phyloP scores from a whole-genome alignment of 2,113 vertebrate genomes.

The Canis aureus region DNA sequence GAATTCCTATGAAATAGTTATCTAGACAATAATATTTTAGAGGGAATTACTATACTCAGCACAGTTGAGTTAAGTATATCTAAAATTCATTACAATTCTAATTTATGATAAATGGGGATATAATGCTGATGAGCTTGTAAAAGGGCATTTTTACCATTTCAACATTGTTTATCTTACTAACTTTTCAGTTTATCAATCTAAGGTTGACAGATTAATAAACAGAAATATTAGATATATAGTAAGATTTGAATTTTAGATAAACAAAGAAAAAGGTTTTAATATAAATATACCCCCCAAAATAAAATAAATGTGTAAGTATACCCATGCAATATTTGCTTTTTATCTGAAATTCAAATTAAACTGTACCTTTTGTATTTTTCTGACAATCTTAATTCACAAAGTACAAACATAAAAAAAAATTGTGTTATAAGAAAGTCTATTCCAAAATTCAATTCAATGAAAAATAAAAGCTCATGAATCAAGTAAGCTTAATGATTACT shows the following conservation, averaged over 20 bases:
- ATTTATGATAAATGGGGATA: background rate
- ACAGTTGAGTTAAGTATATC: background rate
- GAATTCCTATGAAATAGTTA: background rate
- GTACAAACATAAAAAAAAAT: background rate
- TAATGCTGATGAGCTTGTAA: background rate
- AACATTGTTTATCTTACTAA: background rate
- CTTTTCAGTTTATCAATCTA: background rate
- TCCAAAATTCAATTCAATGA: background rate
- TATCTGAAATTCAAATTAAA: slow-evolving; percentile 19
- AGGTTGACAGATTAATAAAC: background rate
- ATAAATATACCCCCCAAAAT: background rate
- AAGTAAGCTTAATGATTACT: background rate
- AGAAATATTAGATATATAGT: background rate
- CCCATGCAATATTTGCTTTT: background rate
- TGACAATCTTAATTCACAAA: background rate
- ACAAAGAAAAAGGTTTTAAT: background rate
- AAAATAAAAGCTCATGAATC: background rate
- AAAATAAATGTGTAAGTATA: too few relatives aligned
- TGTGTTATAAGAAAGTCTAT: background rate
- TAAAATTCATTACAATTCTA: background rate
- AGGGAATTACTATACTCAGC: background rate
- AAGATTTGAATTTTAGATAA: slow-evolving; percentile 27
- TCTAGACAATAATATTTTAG: background rate
- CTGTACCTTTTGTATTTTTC: background rate
- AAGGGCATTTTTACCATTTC: background rate